Evolutionary conservation across 2,888 invertebrate species (phyloP).

Genomic region (Noctuana brunneofusca): DNA sequence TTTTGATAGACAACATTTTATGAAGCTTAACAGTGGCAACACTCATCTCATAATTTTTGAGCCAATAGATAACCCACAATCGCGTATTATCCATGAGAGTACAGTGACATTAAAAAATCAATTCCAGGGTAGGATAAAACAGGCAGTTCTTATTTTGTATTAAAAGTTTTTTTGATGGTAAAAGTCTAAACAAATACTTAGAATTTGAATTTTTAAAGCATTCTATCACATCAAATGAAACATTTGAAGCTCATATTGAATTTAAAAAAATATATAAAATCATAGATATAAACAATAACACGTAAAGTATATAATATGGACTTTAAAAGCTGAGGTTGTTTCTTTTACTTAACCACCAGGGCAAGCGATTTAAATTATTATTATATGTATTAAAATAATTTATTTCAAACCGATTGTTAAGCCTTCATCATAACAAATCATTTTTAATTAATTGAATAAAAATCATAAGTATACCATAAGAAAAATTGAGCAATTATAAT

Average conservation of each 20-base stretch:
- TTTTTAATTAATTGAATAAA: neutral
- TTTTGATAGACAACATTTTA: neutral
- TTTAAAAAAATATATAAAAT: slow-evolving; percentile 6
- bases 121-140: no score
- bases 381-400: neutral
- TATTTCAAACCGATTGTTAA: neutral
- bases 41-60: neutral
- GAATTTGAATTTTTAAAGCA: slow-evolving; percentile 53
- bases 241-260: slow-evolving; percentile 37
- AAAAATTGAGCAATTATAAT: slow-evolving; percentile 29
- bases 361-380: neutral
- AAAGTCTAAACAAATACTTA: slow-evolving; percentile 30
- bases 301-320: no score
- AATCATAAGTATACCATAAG: neutral
- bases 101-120: no score
- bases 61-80: no score
- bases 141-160: no score
- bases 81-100: neutral
- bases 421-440: neutral
- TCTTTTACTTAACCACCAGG: neutral
- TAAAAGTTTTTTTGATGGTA: slow-evolving; percentile 9
- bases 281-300: neutral
- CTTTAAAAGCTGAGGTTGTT: neutral
- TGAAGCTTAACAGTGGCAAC: neutral
- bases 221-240: slow-evolving; percentile 49